These are phyloP conservation scores for Lepilemur septentrionalis DNA, from an alignment of 2,797 vertebrate genomes.

Conservation along the genomic window DNA sequence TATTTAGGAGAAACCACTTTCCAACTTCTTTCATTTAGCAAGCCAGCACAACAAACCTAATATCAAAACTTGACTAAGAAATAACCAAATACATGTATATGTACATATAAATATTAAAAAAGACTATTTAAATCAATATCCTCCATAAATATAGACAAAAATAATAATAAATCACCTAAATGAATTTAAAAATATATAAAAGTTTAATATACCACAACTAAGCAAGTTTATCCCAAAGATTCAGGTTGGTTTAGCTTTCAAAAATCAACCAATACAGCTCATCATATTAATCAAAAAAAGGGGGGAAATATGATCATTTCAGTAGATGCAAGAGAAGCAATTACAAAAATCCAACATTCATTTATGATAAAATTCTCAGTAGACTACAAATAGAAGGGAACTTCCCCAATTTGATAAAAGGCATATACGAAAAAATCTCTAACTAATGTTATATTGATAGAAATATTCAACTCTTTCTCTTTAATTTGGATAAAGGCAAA, in stretches of 20 bases:
- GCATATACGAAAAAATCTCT: not conserved
- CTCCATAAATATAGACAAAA: not conserved
- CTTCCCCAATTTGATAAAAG: not conserved
- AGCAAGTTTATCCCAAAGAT: not conserved
- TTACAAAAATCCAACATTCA: not conserved
- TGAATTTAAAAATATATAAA: not conserved
- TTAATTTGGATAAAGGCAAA: not conserved
- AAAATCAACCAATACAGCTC: not conserved
- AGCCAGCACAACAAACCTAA: not conserved
- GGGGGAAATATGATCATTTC: not conserved
- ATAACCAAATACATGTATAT: not conserved
- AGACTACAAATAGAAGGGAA: not conserved
- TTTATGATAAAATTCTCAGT: not conserved
- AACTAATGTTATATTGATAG: not conserved
- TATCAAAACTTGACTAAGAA: not conserved
- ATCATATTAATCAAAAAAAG: not conserved
- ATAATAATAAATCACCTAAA: not conserved
- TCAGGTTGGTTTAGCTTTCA: not conserved
- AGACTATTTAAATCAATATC: not conserved
- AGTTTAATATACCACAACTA: not conserved
- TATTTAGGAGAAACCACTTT: not conserved
- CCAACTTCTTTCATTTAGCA: not conserved
- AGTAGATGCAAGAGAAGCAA: not conserved
- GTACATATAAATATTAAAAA: not conserved
- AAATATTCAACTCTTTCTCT: not conserved